Evolutionary conservation across 2,113 vertebrate genomes (phyloP).

Genomic region (Centropristis striata): DNA sequence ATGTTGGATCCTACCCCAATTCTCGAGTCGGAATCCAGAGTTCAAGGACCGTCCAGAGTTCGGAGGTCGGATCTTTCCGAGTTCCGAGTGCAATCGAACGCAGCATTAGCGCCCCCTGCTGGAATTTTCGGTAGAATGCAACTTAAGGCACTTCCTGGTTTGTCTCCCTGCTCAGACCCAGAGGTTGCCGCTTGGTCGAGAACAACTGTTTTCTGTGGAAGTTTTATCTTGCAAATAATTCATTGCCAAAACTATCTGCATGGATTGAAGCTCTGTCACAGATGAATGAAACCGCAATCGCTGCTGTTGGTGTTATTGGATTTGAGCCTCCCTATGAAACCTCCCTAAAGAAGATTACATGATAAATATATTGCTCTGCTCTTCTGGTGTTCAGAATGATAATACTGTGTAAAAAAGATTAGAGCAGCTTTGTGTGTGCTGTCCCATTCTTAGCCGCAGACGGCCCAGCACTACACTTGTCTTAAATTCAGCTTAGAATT

Average conservation of each 20-base stretch:
- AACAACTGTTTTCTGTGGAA: not conserved
- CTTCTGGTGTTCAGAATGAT: constrained; percentile 1
- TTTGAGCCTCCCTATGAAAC: constrained; percentile 1
- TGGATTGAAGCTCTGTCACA: not conserved
- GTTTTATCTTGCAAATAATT: not conserved
- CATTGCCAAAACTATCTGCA: not conserved
- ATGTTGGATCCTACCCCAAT: no score
- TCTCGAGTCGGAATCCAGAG: no score
- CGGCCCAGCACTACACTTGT: not conserved
- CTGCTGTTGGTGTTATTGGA: not conserved
- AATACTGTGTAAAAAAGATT: constrained; percentile 9
- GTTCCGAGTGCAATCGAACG: no score
- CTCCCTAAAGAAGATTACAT: constrained; percentile 24
- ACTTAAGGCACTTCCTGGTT: no score
- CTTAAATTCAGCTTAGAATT: constrained; percentile 25
- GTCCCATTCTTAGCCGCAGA: not conserved
- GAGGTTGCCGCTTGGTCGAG: no score
- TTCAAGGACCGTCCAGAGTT: no score
- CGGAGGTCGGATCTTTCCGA: no score
- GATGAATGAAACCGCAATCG: no score
- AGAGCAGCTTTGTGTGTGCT: not conserved
- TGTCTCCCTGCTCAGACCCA: no score
- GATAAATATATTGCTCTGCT: not conserved
- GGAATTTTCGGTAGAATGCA: no score
- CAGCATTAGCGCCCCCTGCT: no score